Conservation (phyloP, 2,113 vertebrate genomes). For the Barbus barbus region DNA sequence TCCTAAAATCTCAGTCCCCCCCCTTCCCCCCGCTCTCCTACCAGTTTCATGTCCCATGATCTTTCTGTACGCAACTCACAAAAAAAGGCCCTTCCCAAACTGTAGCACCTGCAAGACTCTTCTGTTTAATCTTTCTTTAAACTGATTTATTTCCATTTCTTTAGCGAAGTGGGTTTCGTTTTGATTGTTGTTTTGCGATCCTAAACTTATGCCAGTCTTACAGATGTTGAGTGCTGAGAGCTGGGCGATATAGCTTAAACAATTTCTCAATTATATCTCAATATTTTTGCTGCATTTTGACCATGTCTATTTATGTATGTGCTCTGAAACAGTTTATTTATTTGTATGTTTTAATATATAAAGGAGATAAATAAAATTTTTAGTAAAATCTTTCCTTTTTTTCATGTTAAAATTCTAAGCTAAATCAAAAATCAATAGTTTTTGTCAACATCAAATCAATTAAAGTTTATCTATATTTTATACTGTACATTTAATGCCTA, state of each 20-base stretch:
- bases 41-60: constrained; percentile 86
- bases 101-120: constrained; percentile 55
- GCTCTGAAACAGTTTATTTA: too few species aligned
- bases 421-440: not conserved
- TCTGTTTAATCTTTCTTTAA: not conserved
- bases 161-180: not conserved
- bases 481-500: not conserved
- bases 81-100: constrained; percentile 59
- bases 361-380: too few species aligned
- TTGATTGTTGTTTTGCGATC: constrained; percentile 22
- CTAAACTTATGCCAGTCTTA: not conserved
- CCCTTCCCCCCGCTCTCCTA: constrained; percentile 64
- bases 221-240: not conserved
- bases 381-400: too few species aligned
- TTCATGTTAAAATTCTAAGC: too few species aligned
- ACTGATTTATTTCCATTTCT: not conserved
- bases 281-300: not conserved
- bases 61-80: constrained; percentile 67
- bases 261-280: not conserved
- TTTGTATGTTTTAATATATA: too few species aligned
- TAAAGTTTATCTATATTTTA: not conserved
- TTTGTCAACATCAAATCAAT: not conserved
- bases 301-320: not conserved
- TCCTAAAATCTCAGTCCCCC: constrained; percentile 84
- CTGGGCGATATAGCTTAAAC: constrained; percentile 11